A percentile compares a stretch with the other conserved stretches of the same genome.
These are phyloP conservation scores for Andrena dorsata DNA, from an alignment of 2,888 invertebrate genomes.

Conservation along the genomic window DNA sequence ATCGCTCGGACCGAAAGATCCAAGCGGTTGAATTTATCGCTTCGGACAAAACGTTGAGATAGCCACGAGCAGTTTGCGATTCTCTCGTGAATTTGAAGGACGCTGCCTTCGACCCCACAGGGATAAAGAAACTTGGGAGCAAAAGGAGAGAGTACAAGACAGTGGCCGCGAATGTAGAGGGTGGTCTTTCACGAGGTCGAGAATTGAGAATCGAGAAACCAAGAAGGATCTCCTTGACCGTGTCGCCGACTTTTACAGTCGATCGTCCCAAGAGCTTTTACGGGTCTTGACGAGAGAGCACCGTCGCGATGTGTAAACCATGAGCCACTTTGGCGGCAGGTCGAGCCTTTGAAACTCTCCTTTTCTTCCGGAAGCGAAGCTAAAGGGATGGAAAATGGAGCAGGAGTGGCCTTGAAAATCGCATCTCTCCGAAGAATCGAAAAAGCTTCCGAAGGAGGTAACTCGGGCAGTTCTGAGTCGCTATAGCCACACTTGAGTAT, in stretches of 20 bases:
- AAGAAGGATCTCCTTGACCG: slow-evolving; percentile 77
- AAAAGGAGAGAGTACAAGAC: slow-evolving; percentile 48
- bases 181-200: slow-evolving; percentile 70
- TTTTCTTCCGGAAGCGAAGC: slow-evolving; percentile 54
- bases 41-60: slow-evolving; percentile 63
- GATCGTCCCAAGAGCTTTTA: slow-evolving; percentile 78
- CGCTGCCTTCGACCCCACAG: not conserved
- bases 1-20: slow-evolving; percentile 17
- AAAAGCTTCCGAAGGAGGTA: slow-evolving; percentile 41
- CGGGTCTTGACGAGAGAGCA: slow-evolving; percentile 76
- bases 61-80: slow-evolving; percentile 33
- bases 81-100: slow-evolving; percentile 29
- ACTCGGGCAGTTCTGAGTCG: slow-evolving; percentile 3
- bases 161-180: slow-evolving; percentile 58
- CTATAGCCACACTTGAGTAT: too few species aligned
- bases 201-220: slow-evolving; percentile 68
- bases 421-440: slow-evolving; percentile 71
- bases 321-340: slow-evolving; percentile 75
- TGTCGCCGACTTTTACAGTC: slow-evolving; percentile 66
- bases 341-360: slow-evolving; percentile 58
- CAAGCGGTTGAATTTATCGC: slow-evolving; percentile 64
- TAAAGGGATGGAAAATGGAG: slow-evolving; percentile 54
- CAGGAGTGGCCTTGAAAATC: slow-evolving; percentile 59
- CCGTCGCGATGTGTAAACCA: slow-evolving; percentile 81
- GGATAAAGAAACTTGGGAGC: not conserved